Conservation (phyloP, 1,140 invertebrate genomes). For the Oscheius sp. region DNA sequence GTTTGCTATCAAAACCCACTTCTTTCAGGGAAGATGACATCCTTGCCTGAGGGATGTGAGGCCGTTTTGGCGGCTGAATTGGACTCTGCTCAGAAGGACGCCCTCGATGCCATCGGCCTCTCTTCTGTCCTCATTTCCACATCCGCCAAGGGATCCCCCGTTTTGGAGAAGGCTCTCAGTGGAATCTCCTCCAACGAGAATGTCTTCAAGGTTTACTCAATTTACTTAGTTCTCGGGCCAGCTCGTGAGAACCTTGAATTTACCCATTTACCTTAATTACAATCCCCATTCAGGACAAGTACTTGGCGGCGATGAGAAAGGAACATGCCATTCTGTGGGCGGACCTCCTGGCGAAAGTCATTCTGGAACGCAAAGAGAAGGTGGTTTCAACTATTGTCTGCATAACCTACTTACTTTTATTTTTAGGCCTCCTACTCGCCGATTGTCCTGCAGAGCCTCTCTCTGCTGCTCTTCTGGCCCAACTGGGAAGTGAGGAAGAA, state of each 20-base stretch:
- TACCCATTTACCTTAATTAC: no score
- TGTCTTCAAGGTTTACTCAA: neutral
- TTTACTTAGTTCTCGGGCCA: neutral
- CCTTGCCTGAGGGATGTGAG: neutral
- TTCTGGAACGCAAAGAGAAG: neutral
- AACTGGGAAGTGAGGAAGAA: constrained; percentile 19
- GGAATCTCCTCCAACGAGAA: neutral
- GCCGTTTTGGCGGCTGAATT: neutral
- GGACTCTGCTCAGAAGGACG: neutral
- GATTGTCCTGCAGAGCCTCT: neutral
- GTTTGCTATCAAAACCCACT: no score
- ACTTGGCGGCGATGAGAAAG: neutral
- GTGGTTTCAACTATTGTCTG: neutral
- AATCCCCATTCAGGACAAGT: constrained; percentile 2
- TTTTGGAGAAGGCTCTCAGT: neutral
- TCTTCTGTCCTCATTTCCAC: no score
- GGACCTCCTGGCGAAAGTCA: constrained; percentile 8
- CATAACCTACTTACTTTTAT: neutral
- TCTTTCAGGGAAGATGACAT: neutral
- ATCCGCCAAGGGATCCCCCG: no score
- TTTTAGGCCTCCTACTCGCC: neutral
- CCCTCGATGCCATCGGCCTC: neutral
- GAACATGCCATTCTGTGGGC: constrained; percentile 3
- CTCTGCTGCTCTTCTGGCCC: constrained; percentile 27
- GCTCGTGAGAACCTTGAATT: neutral